A percentile compares a stretch with the other conserved stretches of the same genome.
These are phyloP conservation scores for Endotricha flammealis DNA, from an alignment of 2,888 invertebrate genomes.

Conservation along the genomic window DNA sequence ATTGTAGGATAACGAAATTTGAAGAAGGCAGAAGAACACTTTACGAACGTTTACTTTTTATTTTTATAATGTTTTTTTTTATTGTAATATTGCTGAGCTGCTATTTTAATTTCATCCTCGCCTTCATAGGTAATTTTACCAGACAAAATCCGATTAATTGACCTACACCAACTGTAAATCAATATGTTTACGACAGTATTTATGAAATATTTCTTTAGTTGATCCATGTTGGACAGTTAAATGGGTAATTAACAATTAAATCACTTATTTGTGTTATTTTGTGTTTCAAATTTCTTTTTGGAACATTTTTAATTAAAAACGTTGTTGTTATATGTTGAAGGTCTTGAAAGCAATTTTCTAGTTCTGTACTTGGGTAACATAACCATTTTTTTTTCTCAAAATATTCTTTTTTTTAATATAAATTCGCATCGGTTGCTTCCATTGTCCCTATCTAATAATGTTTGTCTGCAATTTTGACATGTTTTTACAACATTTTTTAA, in stretches of 20 bases:
- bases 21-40: no score
- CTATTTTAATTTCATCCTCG: no score
- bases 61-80: no score
- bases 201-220: slow-evolving; percentile 2
- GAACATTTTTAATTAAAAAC: background rate
- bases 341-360: slow-evolving; percentile 3
- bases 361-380: slow-evolving; percentile 1
- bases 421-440: background rate
- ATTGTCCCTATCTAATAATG: slow-evolving; percentile 3
- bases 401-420: slow-evolving; percentile 9
- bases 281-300: background rate
- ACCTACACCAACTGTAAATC: slow-evolving; percentile 8
- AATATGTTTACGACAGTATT: background rate
- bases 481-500: no score
- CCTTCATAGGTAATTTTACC: no score
- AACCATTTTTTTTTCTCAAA: slow-evolving; percentile 11
- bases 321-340: slow-evolving; percentile 1
- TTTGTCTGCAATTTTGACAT: slow-evolving; percentile 14
- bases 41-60: no score
- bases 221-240: background rate
- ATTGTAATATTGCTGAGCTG: no score
- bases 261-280: background rate
- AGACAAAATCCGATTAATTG: no score
- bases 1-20: no score
- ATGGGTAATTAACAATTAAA: background rate